phyloP scores from a whole-genome alignment of 2,113 vertebrate genomes.

The Corythornis madagascariensis region DNA sequence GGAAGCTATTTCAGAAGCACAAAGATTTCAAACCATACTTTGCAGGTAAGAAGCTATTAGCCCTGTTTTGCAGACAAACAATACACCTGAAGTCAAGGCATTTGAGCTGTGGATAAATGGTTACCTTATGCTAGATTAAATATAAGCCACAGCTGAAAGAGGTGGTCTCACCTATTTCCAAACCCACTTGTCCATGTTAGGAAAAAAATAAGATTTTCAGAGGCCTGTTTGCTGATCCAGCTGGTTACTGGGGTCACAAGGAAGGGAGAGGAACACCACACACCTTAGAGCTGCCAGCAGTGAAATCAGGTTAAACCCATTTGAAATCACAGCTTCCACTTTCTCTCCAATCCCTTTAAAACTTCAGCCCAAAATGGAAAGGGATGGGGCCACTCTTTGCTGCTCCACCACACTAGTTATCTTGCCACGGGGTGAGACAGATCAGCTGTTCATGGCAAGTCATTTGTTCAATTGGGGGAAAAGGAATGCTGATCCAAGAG shows the following conservation, averaged over 20 bases:
- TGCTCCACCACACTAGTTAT: neutral
- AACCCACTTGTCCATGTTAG: neutral
- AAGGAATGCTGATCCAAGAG: neutral
- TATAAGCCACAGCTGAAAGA: neutral
- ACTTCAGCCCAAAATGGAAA: neutral
- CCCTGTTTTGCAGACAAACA: neutral
- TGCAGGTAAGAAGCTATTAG: slow-evolving; percentile 4
- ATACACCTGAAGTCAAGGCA: neutral
- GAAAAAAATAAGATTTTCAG: neutral
- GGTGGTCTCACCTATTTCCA: neutral
- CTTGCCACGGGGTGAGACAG: neutral
- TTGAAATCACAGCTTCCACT: neutral
- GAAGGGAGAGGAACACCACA: neutral
- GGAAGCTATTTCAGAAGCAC: slow-evolving; percentile 19
- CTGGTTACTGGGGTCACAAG: neutral
- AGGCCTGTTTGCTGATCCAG: neutral
- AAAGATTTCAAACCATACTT: neutral
- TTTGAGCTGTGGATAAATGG: neutral
- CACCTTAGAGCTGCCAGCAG: neutral
- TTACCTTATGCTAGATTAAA: slow-evolving; percentile 1
- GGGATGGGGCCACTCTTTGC: neutral
- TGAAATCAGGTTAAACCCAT: neutral
- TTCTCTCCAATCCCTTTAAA: neutral
- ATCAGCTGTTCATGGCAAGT: neutral
- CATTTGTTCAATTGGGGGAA: neutral